phyloP scores from a whole-genome alignment of 1,140 invertebrate genomes.

The Notospermus geniculatus region DNA sequence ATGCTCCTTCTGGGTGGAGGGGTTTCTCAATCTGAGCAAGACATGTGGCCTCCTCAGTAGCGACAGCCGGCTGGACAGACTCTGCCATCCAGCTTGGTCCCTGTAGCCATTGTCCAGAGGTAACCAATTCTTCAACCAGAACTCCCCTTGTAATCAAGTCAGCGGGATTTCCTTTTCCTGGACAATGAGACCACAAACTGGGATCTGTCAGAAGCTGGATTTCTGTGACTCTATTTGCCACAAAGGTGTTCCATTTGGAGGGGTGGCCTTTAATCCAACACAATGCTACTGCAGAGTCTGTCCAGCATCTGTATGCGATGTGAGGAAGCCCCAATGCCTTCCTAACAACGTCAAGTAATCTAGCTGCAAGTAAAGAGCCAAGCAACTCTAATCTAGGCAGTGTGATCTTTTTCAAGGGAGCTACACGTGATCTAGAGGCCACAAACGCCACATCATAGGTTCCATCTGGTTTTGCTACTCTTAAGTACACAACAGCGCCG shows the following conservation, averaged over 20 bases:
- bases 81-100: not conserved
- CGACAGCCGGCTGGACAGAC: too few relatives aligned
- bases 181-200: slow-evolving; percentile 15
- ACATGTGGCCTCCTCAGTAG: too few relatives aligned
- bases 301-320: slow-evolving; percentile 10
- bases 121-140: not conserved
- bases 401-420: not conserved
- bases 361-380: not conserved
- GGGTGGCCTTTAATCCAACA: slow-evolving; percentile 14
- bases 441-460: not conserved
- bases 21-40: too few relatives aligned
- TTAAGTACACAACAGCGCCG: slow-evolving; percentile 3
- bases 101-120: not conserved
- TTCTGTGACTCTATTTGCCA: slow-evolving; percentile 12
- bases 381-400: slow-evolving; percentile 4
- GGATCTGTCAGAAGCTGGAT: not conserved
- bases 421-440: not conserved
- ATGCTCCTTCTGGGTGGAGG: too few relatives aligned
- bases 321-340: not conserved
- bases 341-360: not conserved
- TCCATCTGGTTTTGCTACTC: not conserved
- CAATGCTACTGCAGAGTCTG: slow-evolving; percentile 11
- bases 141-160: slow-evolving; percentile 17
- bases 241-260: slow-evolving; percentile 18
- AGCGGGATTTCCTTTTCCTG: slow-evolving; percentile 22